Base-by-base conservation (phyloP, 2,797 vertebrate species). In the Neosalanx taihuensis region DNA sequence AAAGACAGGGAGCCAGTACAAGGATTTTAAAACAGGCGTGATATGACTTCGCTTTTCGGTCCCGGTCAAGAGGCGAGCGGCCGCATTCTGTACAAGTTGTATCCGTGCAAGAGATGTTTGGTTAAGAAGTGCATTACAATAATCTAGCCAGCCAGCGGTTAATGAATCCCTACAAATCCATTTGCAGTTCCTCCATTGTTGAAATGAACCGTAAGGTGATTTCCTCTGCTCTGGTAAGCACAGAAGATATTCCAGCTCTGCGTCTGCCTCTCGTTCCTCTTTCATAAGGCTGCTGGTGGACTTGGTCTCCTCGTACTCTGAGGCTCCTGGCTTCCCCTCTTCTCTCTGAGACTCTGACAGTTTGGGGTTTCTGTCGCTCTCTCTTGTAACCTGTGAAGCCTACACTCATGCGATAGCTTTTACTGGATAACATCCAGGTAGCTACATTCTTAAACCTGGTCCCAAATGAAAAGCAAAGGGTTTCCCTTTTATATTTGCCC, bases 231-330 rank as follows among this genome's bases (percentile, higher is more conserved):
- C 70, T 73, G 75, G 73, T 74, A 74, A 86, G 81, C 85, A 60
- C 83, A 87, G 75, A 46, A 23, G 69, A 72, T 77, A 86, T 89
- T 87, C 80, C 79, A 78, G 85, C 84, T 84, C 83, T 83, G 84
- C 88, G 86, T 83, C 84, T 82, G 72, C 56, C 62, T 26, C 67
- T 70, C 58, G 61, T 23, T 23, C 57, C 71, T 78, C 73, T 77
- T 86, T 88, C 85, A 79, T 81, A 74, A 73, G 74, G 65, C 75
- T 69, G 67, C 18, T 29, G 10, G 66, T 67, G 64, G 17, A 68
- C 76, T 69, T 20, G 6, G 65, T 56, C 65, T 33, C 12, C 67
- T 10, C 58, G 23, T 53, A 63, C 61, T 81, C 76, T 81, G 37
- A 70, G 69, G 41, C 83, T 59, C 61, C 64, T 67, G 65, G 70